Percentiles rank a stretch among this genome's conserved stretches.
Conservation (phyloP, 2,113 vertebrate genomes). For the Meriones unguiculatus region DNA sequence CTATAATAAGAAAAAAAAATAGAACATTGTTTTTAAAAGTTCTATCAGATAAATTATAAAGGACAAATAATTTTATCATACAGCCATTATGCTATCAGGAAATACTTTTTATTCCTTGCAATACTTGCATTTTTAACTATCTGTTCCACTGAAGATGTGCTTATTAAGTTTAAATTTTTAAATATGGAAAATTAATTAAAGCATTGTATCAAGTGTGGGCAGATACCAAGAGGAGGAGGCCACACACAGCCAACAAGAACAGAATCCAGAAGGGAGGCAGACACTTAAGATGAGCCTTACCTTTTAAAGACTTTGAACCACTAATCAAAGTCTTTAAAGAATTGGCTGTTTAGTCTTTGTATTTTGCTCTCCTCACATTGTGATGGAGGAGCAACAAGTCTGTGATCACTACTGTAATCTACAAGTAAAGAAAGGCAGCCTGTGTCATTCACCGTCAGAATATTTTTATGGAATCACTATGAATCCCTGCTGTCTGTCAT, state of each 20-base stretch:
- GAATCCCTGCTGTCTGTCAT: background rate
- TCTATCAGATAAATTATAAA: background rate
- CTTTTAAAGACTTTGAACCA: no score
- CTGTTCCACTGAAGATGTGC: background rate
- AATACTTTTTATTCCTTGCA: background rate
- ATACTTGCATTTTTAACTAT: background rate
- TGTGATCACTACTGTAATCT: background rate
- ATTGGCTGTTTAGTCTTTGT: background rate
- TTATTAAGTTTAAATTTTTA: background rate
- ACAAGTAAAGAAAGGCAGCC: background rate
- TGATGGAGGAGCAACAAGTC: background rate
- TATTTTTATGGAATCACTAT: background rate
- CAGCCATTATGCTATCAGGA: background rate
- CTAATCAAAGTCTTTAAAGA: no score
- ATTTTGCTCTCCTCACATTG: background rate
- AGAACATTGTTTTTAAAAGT: background rate
- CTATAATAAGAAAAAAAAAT: background rate
- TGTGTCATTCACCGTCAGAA: background rate
- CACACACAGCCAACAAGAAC: rapidly evolving
- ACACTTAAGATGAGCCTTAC: background rate
- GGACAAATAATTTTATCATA: background rate
- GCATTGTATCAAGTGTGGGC: background rate
- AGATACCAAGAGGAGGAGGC: rapidly evolving
- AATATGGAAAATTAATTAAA: background rate
- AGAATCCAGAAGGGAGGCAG: rapidly evolving